Evolutionary conservation across 2,888 invertebrate species (phyloP).

Genomic region (Drosophila incognita): DNA sequence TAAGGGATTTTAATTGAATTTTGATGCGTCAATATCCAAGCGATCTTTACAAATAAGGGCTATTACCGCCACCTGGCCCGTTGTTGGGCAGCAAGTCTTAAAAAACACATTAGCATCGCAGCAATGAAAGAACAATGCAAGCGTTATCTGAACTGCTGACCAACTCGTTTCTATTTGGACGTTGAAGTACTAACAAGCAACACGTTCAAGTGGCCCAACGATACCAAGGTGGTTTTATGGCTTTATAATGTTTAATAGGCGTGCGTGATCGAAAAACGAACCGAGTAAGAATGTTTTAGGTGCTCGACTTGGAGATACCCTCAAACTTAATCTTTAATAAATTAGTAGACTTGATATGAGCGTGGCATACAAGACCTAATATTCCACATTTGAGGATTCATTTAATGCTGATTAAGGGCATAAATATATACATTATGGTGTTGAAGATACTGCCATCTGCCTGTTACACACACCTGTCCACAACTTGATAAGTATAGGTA

Average conservation of each 20-base stretch:
- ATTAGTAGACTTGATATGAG: neutral
- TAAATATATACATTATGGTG: neutral
- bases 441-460: neutral
- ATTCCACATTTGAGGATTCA: neutral
- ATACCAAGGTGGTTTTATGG: slow-evolving; percentile 54
- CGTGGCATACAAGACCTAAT: neutral
- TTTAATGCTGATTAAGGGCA: neutral
- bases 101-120: slow-evolving; percentile 40
- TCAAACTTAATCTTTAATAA: neutral
- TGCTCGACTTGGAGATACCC: neutral
- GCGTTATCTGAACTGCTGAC: slow-evolving; percentile 48
- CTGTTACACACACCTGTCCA: neutral
- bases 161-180: slow-evolving; percentile 11
- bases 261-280: slow-evolving; percentile 42
- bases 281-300: neutral
- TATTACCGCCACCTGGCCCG: slow-evolving; percentile 18
- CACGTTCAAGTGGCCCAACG: too few species aligned
- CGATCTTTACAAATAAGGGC: slow-evolving; percentile 41
- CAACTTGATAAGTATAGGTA: neutral
- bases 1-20: slow-evolving; percentile 25
- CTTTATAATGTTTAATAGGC: slow-evolving; percentile 66
- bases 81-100: slow-evolving; percentile 27
- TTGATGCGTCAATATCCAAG: slow-evolving; percentile 45
- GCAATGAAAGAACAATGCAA: slow-evolving; percentile 12
- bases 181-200: too few species aligned